Percentiles rank a stretch among this genome's conserved stretches.
These are phyloP conservation scores for Andrena bucephala DNA, from an alignment of 2,888 invertebrate species.

Conservation along the genomic window DNA sequence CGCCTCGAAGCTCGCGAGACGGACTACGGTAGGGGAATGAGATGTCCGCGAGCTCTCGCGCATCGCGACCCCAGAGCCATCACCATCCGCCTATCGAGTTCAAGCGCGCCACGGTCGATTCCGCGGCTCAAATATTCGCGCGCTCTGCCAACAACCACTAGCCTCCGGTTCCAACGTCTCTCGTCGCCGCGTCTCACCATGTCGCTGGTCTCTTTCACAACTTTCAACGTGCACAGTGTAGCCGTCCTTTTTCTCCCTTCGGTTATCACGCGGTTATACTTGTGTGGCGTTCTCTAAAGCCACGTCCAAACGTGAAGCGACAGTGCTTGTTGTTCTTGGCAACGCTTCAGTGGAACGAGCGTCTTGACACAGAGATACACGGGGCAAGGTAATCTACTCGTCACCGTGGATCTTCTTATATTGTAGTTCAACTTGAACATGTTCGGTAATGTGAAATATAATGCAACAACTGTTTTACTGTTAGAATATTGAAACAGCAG, in stretches of 20 bases:
- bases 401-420: no score
- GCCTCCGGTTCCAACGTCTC: slow-evolving; percentile 26
- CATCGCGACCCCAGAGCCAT: slow-evolving; percentile 78
- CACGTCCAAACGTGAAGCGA: no score
- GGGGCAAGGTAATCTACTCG: no score
- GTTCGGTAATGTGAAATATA: no score
- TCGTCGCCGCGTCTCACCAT: slow-evolving; percentile 26
- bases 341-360: no score
- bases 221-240: not conserved
- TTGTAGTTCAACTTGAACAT: no score
- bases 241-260: not conserved
- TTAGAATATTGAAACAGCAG: slow-evolving; percentile 69
- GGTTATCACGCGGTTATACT: no score
- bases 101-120: slow-evolving; percentile 79
- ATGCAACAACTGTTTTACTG: no score
- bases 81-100: slow-evolving; percentile 66
- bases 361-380: no score
- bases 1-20: slow-evolving; percentile 81
- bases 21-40: slow-evolving; percentile 82
- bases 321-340: no score
- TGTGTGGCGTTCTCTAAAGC: no score
- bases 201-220: not conserved
- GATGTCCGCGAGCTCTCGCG: slow-evolving; percentile 77
- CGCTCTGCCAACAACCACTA: slow-evolving; percentile 33
- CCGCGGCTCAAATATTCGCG: slow-evolving; percentile 56